A percentile compares a stretch with the other conserved stretches of the same genome.
Evolutionary conservation across 2,888 invertebrate genomes (phyloP).

Genomic region (Halictus quadricinctus): DNA sequence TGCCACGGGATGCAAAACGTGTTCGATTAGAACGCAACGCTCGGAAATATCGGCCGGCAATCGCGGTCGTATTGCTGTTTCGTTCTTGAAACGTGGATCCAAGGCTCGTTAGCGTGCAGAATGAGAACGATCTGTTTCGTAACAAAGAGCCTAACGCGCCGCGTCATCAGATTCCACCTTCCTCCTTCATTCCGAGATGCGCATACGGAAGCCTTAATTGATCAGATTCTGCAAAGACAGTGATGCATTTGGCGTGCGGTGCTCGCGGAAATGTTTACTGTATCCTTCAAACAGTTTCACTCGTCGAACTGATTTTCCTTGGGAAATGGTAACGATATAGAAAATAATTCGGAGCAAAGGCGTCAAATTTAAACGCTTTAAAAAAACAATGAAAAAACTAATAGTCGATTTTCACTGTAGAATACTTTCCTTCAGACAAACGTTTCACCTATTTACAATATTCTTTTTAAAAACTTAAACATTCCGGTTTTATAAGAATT

Average conservation of each 20-base stretch:
- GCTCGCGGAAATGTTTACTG: conserved; percentile 57
- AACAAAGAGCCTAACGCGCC: conserved; percentile 33
- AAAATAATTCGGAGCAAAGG: neutral
- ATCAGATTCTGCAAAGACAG: conserved; percentile 42
- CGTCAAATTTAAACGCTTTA: neutral
- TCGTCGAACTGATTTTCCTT: neutral
- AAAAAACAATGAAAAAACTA: neutral
- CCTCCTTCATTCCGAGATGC: neutral
- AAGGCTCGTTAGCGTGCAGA: conserved; percentile 52
- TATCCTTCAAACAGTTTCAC: conserved; percentile 30
- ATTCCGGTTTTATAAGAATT: too few relatives aligned
- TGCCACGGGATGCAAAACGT: conserved; percentile 35
- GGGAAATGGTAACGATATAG: neutral
- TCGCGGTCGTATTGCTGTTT: conserved; percentile 19
- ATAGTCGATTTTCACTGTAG: too few relatives aligned
- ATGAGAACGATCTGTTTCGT: conserved; percentile 45
- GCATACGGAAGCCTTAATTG: conserved; percentile 40
- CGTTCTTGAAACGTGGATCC: conserved; percentile 14
- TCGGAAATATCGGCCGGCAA: conserved; percentile 42
- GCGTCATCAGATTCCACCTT: conserved; percentile 28
- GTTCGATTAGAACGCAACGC: conserved; percentile 52
- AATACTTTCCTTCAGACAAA: too few relatives aligned
- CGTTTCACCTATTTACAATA: too few relatives aligned
- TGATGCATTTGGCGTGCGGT: conserved; percentile 42
- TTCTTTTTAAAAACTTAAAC: too few relatives aligned